Percentiles rank a stretch among this genome's conserved stretches.
These are phyloP conservation scores for Pollicipes pollicipes DNA, from an alignment of 1,140 invertebrate species.

Conservation along the genomic window DNA sequence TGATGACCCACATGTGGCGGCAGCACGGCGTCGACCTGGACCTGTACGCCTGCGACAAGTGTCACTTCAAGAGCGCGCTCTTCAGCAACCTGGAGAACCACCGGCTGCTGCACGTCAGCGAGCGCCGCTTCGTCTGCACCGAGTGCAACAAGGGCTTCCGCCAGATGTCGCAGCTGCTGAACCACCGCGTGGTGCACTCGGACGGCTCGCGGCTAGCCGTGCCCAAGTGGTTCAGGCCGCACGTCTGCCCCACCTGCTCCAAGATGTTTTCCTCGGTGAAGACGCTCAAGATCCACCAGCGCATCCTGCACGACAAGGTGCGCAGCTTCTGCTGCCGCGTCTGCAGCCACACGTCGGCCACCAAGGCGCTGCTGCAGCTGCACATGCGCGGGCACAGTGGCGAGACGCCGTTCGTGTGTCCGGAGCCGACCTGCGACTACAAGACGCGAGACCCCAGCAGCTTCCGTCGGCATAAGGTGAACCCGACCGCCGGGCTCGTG, in stretches of 20 bases:
- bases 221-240: neutral
- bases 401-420: constrained; percentile 32
- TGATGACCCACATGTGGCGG: constrained; percentile 27
- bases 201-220: neutral
- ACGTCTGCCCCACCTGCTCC: neutral
- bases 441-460: constrained; percentile 23
- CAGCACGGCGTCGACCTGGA: constrained; percentile 25
- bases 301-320: constrained; percentile 23
- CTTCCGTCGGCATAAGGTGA: constrained; percentile 27
- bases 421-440: constrained; percentile 24
- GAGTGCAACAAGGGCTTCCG: constrained; percentile 55
- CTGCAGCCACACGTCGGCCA: constrained; percentile 21
- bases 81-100: constrained; percentile 44
- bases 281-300: constrained; percentile 18
- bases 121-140: constrained; percentile 41
- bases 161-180: constrained; percentile 49
- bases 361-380: constrained; percentile 13
- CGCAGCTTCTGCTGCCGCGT: constrained; percentile 20
- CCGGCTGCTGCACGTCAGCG: constrained; percentile 44
- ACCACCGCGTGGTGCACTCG: constrained; percentile 28
- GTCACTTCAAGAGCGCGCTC: constrained; percentile 18
- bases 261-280: neutral
- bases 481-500: too few species aligned
- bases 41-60: constrained; percentile 25
- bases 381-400: constrained; percentile 34